Evolutionary conservation across 1,140 invertebrate species (phyloP).

Genomic region (Andricus grossulariae): DNA sequence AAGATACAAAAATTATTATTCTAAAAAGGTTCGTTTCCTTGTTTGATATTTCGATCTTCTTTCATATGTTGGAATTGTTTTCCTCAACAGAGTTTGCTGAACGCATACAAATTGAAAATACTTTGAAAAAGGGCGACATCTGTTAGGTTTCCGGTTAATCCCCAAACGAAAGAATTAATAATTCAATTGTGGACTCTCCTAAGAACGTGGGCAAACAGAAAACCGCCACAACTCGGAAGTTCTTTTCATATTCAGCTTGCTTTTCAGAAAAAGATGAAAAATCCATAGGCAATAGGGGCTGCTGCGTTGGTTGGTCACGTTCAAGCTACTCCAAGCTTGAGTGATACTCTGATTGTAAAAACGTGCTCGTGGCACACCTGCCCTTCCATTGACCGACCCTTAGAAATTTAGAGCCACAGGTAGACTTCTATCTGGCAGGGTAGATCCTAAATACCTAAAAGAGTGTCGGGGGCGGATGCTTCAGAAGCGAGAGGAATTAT

Average conservation of each 20-base stretch:
- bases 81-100: no score
- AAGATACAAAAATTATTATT: slow-evolving; percentile 11
- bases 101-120: no score
- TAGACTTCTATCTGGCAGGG: neutral
- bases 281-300: neutral
- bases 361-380: slow-evolving; percentile 28
- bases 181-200: neutral
- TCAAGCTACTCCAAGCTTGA: slow-evolving; percentile 7
- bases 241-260: neutral
- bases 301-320: slow-evolving; percentile 18
- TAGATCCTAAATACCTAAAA: neutral
- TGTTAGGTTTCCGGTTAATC: no score
- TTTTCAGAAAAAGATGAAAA: slow-evolving; percentile 8
- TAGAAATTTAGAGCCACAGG: slow-evolving; percentile 1
- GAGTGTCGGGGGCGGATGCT: slow-evolving; percentile 14
- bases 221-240: slow-evolving; percentile 12
- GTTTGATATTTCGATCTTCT: neutral
- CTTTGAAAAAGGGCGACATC: no score
- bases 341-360: slow-evolving; percentile 28
- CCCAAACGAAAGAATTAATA: neutral
- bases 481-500: slow-evolving; percentile 26
- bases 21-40: neutral
- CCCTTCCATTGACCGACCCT: slow-evolving; percentile 1
- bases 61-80: no score
- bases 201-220: slow-evolving; percentile 16